Evolutionary conservation across 1,140 invertebrate species (phyloP), one percentile per base, ranked within the genome.

Genomic region (Philopotamus ludificatus): DNA sequence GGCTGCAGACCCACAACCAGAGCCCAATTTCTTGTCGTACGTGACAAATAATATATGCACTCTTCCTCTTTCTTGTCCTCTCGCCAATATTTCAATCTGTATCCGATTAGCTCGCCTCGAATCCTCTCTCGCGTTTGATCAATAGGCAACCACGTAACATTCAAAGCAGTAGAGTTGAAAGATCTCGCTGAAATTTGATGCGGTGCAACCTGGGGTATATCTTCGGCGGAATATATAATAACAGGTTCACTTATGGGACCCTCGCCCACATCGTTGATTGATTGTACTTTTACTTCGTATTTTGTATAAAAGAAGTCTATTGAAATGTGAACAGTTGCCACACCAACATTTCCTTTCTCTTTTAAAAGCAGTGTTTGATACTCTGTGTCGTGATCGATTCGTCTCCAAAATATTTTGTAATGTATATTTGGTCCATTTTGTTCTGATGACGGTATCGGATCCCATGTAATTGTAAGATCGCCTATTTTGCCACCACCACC

Each of bases 401-500:
- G 83, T n/a, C n/a, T 87, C 89, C 91, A 97, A 73, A 88, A 96
- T 64, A 97, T 85, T 77, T 92, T 94, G 75, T 98, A 98, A 75
- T 93, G 87, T 70, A 97, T 88, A 28, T 89, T 90, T 23, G 91
- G 91, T 7, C 90, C 93, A 77, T 96, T 94, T 77, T 95, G 93
- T 67, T 95, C 83, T 54, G 90, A 79, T 0, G 84, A 75, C 59
- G 84, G 82, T 8, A 97, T 72, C 4, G 91, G 88, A 62, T 88
- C 83, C 96, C 96, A 99, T 2, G 87, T 91, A 15, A 98, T 94
- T 3, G 92, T 93, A 0, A 99, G 84, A 74, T 96, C 93, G 0
- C 95, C 94, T 65, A 93, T 93, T 79, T 96, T 98, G 15, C 97
- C 96, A 21, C 95, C 95, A n/a, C 95, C 95, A 3, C 95, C 95